A percentile compares a stretch with the other conserved stretches of the same genome.
Evolutionary conservation across 2,888 invertebrate genomes (phyloP).

Genomic region (Dolichomitus sp.): DNA sequence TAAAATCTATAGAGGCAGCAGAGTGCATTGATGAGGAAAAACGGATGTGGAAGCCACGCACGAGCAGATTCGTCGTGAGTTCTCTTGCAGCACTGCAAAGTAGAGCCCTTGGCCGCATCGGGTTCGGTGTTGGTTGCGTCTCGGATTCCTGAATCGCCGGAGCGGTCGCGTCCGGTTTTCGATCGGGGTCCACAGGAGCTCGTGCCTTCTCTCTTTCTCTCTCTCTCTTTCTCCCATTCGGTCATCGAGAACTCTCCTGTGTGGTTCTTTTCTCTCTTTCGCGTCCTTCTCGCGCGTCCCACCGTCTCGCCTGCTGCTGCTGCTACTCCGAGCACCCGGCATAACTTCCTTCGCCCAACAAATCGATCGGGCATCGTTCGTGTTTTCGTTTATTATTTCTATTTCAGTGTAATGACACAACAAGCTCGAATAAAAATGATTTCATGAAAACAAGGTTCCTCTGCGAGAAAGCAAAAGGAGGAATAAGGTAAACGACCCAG

Average conservation of each 20-base stretch:
- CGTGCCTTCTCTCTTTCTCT: conserved; percentile 33
- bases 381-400: background rate
- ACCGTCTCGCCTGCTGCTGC: conserved; percentile 15
- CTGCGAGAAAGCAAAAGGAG: too few relatives aligned
- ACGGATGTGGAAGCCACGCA: conserved; percentile 34
- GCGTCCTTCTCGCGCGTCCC: background rate
- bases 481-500: too few relatives aligned
- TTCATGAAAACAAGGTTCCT: too few relatives aligned
- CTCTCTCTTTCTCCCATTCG: conserved; percentile 23
- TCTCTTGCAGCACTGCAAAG: conserved; percentile 33
- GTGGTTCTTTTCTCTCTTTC: conserved; percentile 20
- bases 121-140: conserved; percentile 49
- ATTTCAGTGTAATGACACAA: too few relatives aligned
- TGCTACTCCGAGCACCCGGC: conserved; percentile 2
- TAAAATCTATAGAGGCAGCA: background rate
- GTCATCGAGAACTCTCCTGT: conserved; percentile 19
- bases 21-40: conserved; percentile 34
- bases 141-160: conserved; percentile 69
- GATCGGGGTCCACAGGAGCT: conserved; percentile 62
- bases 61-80: conserved; percentile 50
- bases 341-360: conserved; percentile 33
- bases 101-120: conserved; percentile 44
- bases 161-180: conserved; percentile 67
- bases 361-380: conserved; percentile 38
- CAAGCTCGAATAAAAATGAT: too few relatives aligned